phyloP scores from a whole-genome alignment of 2,888 invertebrate species.

The Diloba caeruleocephala region DNA sequence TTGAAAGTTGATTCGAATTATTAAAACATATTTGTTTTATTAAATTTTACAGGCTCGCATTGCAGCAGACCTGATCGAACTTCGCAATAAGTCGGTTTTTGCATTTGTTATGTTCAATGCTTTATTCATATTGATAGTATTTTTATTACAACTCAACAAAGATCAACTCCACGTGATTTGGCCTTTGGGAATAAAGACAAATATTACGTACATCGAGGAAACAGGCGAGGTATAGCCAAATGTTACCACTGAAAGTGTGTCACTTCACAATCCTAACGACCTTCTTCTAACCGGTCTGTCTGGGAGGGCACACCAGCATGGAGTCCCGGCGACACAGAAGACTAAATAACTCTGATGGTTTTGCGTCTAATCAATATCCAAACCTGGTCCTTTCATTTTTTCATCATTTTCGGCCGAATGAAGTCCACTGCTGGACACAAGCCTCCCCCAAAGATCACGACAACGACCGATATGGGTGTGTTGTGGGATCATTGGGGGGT shows the following conservation, averaged over 20 bases:
- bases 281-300: constrained; percentile 88
- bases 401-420: too few relatives aligned
- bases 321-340: constrained; percentile 77
- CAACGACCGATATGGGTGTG: too few relatives aligned
- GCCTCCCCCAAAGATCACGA: too few relatives aligned
- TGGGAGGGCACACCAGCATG: constrained; percentile 88
- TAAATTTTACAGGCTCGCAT: constrained; percentile 94
- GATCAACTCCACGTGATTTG: constrained; percentile 99
- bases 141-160: constrained; percentile 99
- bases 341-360: constrained; percentile 78
- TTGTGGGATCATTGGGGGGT: too few relatives aligned
- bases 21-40: constrained; percentile 81
- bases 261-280: constrained; percentile 87
- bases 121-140: constrained; percentile 99
- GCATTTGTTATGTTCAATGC: constrained; percentile 99
- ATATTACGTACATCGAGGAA: constrained; percentile 97
- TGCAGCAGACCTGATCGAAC: constrained; percentile 96
- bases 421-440: too few relatives aligned
- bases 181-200: constrained; percentile 98
- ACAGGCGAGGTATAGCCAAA: constrained; percentile 95
- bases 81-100: constrained; percentile 99
- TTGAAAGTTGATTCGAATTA: constrained; percentile 85
- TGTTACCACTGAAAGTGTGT: constrained; percentile 81
- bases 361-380: constrained; percentile 75
- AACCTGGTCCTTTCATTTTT: too few relatives aligned